Conservation (phyloP, 2,113 vertebrate genomes). For the Embiotoca jacksoni region DNA sequence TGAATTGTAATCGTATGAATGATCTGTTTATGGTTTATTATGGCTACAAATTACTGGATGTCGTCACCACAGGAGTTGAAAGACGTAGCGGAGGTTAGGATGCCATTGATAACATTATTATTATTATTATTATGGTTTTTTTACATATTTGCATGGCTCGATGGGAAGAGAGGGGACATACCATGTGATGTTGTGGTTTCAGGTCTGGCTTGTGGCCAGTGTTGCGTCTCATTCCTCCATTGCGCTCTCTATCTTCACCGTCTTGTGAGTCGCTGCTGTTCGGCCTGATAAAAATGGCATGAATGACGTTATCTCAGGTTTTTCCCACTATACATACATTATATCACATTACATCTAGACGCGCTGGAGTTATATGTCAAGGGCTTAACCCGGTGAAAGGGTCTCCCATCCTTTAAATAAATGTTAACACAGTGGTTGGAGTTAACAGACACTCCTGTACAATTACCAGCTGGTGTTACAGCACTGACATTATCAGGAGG, state of each 20-base stretch:
- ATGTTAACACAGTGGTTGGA: constrained; percentile 77
- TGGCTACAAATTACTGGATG: neutral
- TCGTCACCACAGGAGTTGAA: neutral
- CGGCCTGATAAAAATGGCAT: constrained; percentile 13
- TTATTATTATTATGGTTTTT: neutral
- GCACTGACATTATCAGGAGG: constrained; percentile 79
- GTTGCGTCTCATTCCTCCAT: constrained; percentile 20
- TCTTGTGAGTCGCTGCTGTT: neutral
- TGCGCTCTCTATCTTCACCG: constrained; percentile 9
- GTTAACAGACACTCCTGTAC: constrained; percentile 73
- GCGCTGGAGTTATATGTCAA: constrained; percentile 36
- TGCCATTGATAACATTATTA: neutral
- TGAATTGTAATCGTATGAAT: constrained; percentile 2
- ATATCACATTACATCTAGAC: constrained; percentile 37
- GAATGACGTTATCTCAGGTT: constrained; percentile 24
- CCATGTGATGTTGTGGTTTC: constrained; percentile 60
- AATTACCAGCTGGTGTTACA: constrained; percentile 72
- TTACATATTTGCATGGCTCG: constrained; percentile 23
- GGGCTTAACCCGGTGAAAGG: constrained; percentile 62
- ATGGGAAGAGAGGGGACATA: constrained; percentile 18
- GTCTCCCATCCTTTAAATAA: constrained; percentile 71
- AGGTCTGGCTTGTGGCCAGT: constrained; percentile 36
- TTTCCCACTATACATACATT: constrained; percentile 16
- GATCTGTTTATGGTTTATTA: constrained; percentile 5
- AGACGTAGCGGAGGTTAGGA: constrained; percentile 5